phyloP scores from a whole-genome alignment of 2,888 invertebrate genomes.

The Vannuccia rotundouncinata region DNA sequence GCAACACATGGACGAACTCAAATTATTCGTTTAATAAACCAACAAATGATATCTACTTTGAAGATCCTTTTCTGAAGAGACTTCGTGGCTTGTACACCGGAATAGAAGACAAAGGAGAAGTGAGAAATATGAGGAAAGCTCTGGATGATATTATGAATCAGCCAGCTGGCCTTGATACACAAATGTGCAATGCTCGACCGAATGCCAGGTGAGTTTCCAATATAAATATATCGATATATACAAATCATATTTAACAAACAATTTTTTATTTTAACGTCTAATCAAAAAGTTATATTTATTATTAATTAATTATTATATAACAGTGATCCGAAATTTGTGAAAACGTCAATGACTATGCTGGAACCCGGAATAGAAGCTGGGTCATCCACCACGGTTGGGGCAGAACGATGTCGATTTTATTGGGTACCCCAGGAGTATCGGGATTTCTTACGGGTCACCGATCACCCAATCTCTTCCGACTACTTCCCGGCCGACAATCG shows the following conservation, averaged over 20 bases:
- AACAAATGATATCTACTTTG: no score
- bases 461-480: neutral
- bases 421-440: neutral
- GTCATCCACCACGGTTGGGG: neutral
- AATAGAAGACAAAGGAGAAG: neutral
- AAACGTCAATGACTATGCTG: neutral
- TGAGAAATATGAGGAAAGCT: neutral
- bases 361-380: neutral
- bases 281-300: neutral
- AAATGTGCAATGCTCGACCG: neutral
- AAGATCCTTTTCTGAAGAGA: neutral
- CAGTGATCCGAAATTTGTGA: neutral
- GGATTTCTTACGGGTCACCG: neutral
- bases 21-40: no score
- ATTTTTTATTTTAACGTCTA: neutral
- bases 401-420: neutral
- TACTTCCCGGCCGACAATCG: slow-evolving; percentile 1
- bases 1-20: no score
- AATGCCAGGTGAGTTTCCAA: neutral
- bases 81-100: neutral
- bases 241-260: neutral
- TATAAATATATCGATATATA: no score
- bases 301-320: neutral
- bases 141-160: neutral
- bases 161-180: neutral